Evolutionary conservation across 2,888 invertebrate species (phyloP).

Genomic region (Catocala sponsa): DNA sequence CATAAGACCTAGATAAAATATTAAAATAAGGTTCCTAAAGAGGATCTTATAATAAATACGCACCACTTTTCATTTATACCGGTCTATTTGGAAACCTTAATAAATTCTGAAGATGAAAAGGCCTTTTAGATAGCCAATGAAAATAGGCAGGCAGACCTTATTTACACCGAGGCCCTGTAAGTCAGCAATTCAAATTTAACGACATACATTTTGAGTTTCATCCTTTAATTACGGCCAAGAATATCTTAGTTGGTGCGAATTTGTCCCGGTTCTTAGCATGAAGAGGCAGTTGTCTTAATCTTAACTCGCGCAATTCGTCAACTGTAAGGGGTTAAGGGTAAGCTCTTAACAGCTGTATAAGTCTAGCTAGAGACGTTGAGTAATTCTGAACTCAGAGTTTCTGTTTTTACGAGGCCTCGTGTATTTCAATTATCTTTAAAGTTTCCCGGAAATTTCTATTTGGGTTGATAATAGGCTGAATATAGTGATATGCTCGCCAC

Average conservation of each 20-base stretch:
- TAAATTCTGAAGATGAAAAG: slow-evolving; percentile 48
- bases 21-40: slow-evolving; percentile 24
- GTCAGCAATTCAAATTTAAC: slow-evolving; percentile 48
- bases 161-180: slow-evolving; percentile 38
- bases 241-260: slow-evolving; percentile 54
- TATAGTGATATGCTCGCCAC: slow-evolving; percentile 13
- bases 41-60: slow-evolving; percentile 42
- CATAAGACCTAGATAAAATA: slow-evolving; percentile 1
- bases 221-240: slow-evolving; percentile 59
- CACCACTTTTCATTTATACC: slow-evolving; percentile 40
- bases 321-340: slow-evolving; percentile 58
- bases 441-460: slow-evolving; percentile 23
- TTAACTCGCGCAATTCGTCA: slow-evolving; percentile 67
- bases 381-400: slow-evolving; percentile 45
- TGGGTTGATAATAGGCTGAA: slow-evolving; percentile 24
- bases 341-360: slow-evolving; percentile 56
- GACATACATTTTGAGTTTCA: slow-evolving; percentile 54
- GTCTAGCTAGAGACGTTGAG: slow-evolving; percentile 42
- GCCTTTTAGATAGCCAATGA: slow-evolving; percentile 42
- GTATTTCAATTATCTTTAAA: slow-evolving; percentile 43
- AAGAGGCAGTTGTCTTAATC: slow-evolving; percentile 67
- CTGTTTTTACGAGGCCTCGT: slow-evolving; percentile 42
- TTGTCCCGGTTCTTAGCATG: slow-evolving; percentile 57
- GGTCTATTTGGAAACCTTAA: slow-evolving; percentile 38
- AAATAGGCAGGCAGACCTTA: slow-evolving; percentile 38